Base-by-base conservation (phyloP, 2,888 invertebrate species). In the Drosophila quinaria region DNA sequence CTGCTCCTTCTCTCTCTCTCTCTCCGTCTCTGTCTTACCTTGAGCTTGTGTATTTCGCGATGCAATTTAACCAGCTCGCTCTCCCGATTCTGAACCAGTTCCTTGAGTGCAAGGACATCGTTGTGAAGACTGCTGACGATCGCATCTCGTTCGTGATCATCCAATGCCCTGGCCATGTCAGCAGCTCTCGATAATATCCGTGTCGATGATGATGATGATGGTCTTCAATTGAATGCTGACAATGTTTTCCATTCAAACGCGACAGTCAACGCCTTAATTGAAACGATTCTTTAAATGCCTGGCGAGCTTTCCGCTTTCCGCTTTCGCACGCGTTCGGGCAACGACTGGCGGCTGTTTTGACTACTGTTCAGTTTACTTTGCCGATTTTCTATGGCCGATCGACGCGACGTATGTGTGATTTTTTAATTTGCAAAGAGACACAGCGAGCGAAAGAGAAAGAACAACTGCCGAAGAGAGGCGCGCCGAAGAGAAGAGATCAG, bases 41-140 rank as follows among this genome's bases (percentile, higher is more conserved):
- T 83, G 3, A 83, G 70, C 91, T 96, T 96, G 91, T 96, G 95
- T 56, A 96, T 94, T 92, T 96, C 96, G 59, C 95, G 93, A 89
- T 95, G 94, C 46, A 96, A 92, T 80, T 94, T 94, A 39, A 93
- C 87, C 52, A 96, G 93, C 89, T 95, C 95, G 41, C 93, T 93
- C 70, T 95, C 95, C 66, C 94, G 94, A 42, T 91, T 92, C 58
- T 93, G 93, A 46, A 95, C 92, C 62, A 94, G 92, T 78, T 94
- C 94, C 78, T 93, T 93, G 35, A 95, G 93, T 35, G 94, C 93
- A 25, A 92, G 91, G 62, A 95, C 91, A 87, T 96, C 95, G 1
- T 93, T 92, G 68, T 94, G 94, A 44, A 94, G 90, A 13, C 92
- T 89, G 92, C 93, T 83, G 89, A 93, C 90, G 93, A 94, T 90